Conservation (phyloP, 2,113 vertebrate genomes). For the Meleagris gallopavo region DNA sequence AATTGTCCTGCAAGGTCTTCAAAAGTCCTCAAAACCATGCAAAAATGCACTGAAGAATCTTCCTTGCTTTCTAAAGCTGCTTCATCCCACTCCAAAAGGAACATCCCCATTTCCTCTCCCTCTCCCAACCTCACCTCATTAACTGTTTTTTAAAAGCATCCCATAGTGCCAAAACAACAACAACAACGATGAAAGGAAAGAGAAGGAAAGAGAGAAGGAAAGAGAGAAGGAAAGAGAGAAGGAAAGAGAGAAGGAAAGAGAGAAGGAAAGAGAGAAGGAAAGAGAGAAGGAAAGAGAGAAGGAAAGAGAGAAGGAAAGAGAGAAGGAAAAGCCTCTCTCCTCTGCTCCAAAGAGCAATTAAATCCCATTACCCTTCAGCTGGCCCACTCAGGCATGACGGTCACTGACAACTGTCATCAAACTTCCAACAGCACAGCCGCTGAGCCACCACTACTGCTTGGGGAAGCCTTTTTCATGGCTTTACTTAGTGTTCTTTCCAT, state of each 20-base stretch:
- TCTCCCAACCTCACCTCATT: conserved; percentile 1
- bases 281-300: neutral
- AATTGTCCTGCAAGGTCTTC: neutral
- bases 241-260: neutral
- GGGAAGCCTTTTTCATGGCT: neutral
- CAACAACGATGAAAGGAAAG: too few relatives aligned
- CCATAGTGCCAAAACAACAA: neutral
- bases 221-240: neutral
- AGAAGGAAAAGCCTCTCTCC: neutral
- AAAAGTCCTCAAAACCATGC: neutral
- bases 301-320: neutral
- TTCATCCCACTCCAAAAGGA: neutral
- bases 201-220: neutral
- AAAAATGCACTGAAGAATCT: neutral
- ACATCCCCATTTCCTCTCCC: neutral
- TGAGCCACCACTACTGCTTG: neutral
- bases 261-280: neutral
- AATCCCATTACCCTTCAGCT: conserved; percentile 50
- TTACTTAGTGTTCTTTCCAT: neutral
- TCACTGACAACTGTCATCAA: conserved; percentile 52
- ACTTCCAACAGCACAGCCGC: neutral
- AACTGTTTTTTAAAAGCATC: neutral
- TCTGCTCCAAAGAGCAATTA: conserved; percentile 61
- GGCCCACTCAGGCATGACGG: conserved; percentile 11
- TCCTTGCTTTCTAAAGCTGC: neutral